These are phyloP conservation scores for Cantharis rufa DNA, from an alignment of 2,888 invertebrate species.

Conservation along the genomic window DNA sequence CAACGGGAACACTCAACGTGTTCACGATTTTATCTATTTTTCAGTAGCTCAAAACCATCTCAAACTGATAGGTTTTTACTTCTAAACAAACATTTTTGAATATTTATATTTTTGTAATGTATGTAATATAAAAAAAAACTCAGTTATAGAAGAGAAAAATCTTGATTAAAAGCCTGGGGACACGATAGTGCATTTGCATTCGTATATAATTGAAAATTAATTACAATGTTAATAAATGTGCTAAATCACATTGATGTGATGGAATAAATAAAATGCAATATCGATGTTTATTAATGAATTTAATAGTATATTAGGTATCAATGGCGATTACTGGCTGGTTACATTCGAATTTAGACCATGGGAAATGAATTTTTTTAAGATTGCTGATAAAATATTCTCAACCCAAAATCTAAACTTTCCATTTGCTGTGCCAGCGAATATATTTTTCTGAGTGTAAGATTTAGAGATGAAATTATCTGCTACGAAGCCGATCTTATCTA, in stretches of 20 bases:
- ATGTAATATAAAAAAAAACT: too few relatives aligned
- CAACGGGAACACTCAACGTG: not conserved
- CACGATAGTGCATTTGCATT: too few relatives aligned
- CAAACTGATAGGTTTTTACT: not conserved
- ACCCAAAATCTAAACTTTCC: too few relatives aligned
- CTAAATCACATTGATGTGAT: not conserved
- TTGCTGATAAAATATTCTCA: too few relatives aligned
- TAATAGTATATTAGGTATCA: not conserved
- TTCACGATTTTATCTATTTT: not conserved
- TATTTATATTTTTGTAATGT: too few relatives aligned
- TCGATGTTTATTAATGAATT: not conserved
- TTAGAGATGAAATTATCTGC: not conserved
- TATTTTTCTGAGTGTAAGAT: not conserved
- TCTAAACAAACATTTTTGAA: too few relatives aligned
- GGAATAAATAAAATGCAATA: not conserved
- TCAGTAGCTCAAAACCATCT: not conserved
- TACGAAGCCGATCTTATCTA: not conserved
- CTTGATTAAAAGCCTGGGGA: too few relatives aligned
- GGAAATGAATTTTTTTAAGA: too few relatives aligned
- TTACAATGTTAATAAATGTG: not conserved
- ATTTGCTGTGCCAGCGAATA: too few relatives aligned
- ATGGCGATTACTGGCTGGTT: too few relatives aligned
- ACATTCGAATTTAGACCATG: too few relatives aligned
- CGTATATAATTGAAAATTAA: not conserved
- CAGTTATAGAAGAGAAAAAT: too few relatives aligned